Percentiles rank a stretch among this genome's conserved stretches.
phyloP scores from a whole-genome alignment of 2,797 vertebrate genomes.

The Schizothorax lantsangensis region DNA sequence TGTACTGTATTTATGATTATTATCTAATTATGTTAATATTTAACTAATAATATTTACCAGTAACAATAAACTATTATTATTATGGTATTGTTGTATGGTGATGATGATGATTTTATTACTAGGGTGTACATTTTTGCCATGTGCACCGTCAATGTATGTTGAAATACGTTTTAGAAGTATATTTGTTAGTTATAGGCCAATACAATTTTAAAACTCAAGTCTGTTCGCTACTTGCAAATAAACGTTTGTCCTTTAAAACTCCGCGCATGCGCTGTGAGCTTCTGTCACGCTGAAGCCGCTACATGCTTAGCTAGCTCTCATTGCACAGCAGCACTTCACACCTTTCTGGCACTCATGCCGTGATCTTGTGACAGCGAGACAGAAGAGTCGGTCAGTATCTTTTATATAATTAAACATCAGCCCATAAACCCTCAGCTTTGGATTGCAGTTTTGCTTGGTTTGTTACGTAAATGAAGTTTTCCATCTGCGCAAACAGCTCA shows the following conservation, averaged over 20 bases:
- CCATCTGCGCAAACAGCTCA: conserved; percentile 45
- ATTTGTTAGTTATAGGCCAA: background rate
- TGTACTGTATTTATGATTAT: background rate
- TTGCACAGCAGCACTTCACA: conserved; percentile 12
- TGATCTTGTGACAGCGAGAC: conserved; percentile 29
- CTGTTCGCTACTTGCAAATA: conserved; percentile 4
- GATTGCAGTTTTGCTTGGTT: background rate
- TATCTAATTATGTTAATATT: background rate
- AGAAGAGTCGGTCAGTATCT: background rate
- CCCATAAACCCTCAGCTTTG: background rate
- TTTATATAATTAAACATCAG: background rate
- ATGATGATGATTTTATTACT: background rate
- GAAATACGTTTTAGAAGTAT: background rate
- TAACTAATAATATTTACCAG: background rate
- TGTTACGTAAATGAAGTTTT: conserved; percentile 41
- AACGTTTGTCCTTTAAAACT: conserved; percentile 47
- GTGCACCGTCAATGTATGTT: background rate
- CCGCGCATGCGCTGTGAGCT: conserved; percentile 51
- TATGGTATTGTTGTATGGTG: background rate
- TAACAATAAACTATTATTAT: background rate
- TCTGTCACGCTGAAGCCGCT: conserved; percentile 45
- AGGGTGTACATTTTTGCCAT: background rate
- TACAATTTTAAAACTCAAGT: background rate
- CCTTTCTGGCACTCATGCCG: conserved; percentile 20
- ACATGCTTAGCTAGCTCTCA: conserved; percentile 26